Evolutionary conservation across 1,140 invertebrate genomes (phyloP).

Genomic region (Aphelinus atriplicis): DNA sequence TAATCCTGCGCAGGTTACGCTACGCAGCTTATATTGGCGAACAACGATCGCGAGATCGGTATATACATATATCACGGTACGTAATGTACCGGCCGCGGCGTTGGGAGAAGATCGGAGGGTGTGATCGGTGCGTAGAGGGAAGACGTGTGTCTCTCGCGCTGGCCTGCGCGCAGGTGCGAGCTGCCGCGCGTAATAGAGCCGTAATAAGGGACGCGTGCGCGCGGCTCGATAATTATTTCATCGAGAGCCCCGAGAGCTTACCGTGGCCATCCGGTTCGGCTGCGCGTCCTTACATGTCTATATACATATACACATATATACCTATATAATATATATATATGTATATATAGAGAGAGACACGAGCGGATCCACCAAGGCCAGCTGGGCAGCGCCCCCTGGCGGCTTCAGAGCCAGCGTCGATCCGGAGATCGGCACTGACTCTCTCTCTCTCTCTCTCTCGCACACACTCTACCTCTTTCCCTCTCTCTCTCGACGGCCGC

Average conservation of each 20-base stretch:
- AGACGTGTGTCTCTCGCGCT: no score
- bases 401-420: conserved; percentile 1
- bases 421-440: neutral
- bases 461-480: neutral
- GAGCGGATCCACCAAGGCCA: no score
- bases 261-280: no score
- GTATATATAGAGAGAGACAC: neutral
- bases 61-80: no score
- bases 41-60: no score
- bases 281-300: no score
- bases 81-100: no score
- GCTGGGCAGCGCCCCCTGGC: conserved; percentile 1
- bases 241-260: neutral
- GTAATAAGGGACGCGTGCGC: conserved; percentile 36
- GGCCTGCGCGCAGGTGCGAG: no score
- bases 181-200: conserved; percentile 28
- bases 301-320: neutral
- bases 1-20: no score
- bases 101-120: no score
- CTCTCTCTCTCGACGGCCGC: neutral
- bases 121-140: no score
- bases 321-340: neutral
- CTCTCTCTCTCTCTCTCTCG: conserved; percentile 1
- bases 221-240: conserved; percentile 37
- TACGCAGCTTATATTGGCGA: no score